phyloP scores from a whole-genome alignment of 1,140 invertebrate species.

The Hycleus phaleratus region DNA sequence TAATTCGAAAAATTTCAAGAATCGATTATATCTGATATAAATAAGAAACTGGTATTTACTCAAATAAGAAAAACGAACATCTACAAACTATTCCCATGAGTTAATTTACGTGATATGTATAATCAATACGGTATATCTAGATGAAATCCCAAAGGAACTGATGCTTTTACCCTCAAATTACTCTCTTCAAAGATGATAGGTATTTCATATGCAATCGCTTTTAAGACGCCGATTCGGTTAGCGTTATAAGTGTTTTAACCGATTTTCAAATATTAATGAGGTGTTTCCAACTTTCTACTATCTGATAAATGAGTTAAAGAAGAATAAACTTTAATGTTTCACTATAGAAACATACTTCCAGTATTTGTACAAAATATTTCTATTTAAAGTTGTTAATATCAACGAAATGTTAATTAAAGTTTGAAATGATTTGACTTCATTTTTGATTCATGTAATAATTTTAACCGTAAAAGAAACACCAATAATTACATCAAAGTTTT shows the following conservation, averaged over 20 bases:
- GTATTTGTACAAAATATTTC: conserved; percentile 21
- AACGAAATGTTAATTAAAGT: conserved; percentile 18
- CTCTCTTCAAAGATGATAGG: conserved; percentile 17
- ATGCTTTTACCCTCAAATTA: conserved; percentile 15
- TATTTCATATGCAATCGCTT: conserved; percentile 22
- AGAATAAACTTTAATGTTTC: conserved; percentile 17
- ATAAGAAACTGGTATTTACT: too few species aligned
- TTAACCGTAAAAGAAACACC: too few species aligned
- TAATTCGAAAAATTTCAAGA: too few species aligned
- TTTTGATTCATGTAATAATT: too few species aligned
- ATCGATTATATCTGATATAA: too few species aligned
- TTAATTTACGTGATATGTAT: conserved; percentile 22
- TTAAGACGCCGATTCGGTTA: background rate
- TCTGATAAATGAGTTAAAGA: conserved; percentile 2
- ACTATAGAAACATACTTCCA: conserved; percentile 8
- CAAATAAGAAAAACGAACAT: background rate
- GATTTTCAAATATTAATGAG: conserved; percentile 21
- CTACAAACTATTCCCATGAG: conserved; percentile 9
- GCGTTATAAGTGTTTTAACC: conserved; percentile 12
- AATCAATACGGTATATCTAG: conserved; percentile 23
- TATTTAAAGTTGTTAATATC: conserved; percentile 7
- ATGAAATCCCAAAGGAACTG: conserved; percentile 4
- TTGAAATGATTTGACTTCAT: background rate
- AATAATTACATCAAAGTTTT: too few species aligned
- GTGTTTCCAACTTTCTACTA: background rate